phyloP scores from a whole-genome alignment of 2,797 vertebrate species.

The Cynodonichthys magdalenae region DNA sequence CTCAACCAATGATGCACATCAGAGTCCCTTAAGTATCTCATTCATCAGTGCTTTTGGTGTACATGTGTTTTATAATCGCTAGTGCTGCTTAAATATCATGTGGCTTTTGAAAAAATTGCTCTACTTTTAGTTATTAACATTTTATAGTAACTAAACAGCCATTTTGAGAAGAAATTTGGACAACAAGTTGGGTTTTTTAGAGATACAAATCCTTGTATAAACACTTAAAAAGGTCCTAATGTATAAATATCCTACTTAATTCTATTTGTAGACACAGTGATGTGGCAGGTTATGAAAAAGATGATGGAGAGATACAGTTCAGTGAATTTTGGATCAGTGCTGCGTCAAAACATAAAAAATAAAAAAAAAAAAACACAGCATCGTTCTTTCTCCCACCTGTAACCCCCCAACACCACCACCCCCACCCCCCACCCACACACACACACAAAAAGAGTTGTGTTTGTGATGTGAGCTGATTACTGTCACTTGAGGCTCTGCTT shows the following conservation, averaged over 20 bases:
- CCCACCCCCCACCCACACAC: no score
- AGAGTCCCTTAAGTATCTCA: constrained; percentile 9
- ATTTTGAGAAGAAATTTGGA: not conserved
- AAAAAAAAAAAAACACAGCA: constrained; percentile 22
- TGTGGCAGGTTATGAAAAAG: constrained; percentile 23
- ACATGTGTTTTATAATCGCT: not conserved
- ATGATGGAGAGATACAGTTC: constrained; percentile 30
- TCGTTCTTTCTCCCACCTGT: constrained; percentile 43
- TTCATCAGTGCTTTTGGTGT: constrained; percentile 8
- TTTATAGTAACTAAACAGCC: not conserved
- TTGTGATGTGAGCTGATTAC: constrained; percentile 28
- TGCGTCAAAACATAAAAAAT: not conserved
- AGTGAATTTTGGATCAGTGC: constrained; percentile 26
- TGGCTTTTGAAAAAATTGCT: not conserved
- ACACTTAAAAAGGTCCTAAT: not conserved
- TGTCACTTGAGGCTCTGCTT: constrained; percentile 31
- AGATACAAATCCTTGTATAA: not conserved
- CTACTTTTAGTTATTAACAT: not conserved
- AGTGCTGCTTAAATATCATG: not conserved
- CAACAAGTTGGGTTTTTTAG: not conserved
- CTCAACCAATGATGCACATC: not conserved
- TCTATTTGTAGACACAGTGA: constrained; percentile 1
- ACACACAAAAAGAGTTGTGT: constrained; percentile 10
- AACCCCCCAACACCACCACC: not conserved
- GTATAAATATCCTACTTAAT: no score